These are phyloP conservation scores for Glyphotaelius pellucidus DNA, from an alignment of 2,888 invertebrate genomes.

Conservation along the genomic window DNA sequence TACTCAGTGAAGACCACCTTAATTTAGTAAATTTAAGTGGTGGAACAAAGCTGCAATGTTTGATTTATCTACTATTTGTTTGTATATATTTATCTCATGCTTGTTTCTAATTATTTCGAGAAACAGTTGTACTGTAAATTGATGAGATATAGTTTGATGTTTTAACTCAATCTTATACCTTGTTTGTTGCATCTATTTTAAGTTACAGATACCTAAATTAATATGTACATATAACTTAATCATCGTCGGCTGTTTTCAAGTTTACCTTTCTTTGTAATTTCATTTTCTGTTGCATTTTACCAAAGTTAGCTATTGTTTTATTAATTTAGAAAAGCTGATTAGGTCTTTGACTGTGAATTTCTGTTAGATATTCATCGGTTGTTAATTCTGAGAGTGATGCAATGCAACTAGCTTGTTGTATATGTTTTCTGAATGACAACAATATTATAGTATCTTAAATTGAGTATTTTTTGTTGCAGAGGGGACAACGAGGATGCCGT, in stretches of 20 bases:
- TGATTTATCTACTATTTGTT: neutral
- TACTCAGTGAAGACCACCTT: neutral
- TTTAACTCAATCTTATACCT: neutral
- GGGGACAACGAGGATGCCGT: conserved; percentile 50
- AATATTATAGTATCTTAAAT: neutral
- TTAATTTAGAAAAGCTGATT: no score
- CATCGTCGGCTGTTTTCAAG: neutral
- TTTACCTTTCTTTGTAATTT: neutral
- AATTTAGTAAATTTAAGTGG: neutral
- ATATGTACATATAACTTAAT: neutral
- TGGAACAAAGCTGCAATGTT: neutral
- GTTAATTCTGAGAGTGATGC: no score
- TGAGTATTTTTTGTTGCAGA: conserved; percentile 46
- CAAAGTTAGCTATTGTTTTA: no score
- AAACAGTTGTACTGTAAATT: no score
- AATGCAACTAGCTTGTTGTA: no score
- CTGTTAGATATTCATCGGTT: no score
- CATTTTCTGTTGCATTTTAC: neutral
- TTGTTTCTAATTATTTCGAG: no score
- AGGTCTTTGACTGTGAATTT: no score
- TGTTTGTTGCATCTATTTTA: neutral
- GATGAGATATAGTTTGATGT: neutral
- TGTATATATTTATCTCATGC: neutral
- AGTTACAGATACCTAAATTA: neutral
- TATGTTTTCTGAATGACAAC: neutral